Base-by-base conservation (phyloP, 2,888 invertebrate genomes). In the Drosophila melanosoma region DNA sequence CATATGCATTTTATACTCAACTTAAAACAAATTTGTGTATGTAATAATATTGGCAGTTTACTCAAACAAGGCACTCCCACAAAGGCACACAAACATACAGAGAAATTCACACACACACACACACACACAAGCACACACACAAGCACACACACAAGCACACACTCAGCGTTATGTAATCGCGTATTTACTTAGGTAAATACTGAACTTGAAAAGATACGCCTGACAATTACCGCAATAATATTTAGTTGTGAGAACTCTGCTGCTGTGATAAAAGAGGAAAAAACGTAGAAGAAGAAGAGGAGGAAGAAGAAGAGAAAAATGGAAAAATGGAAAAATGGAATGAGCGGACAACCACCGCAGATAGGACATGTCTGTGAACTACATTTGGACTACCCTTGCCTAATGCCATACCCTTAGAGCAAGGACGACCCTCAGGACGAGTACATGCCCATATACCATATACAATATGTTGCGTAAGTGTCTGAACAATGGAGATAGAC, bases 391-490 rank as follows among this genome's bases (percentile, higher is more conserved):
- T 60, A 79, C 74, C 74, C 76, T 69, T 77, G 51, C 56, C 62
- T 38, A 26, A 40, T 33, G 38, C 62, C 62, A 45, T 53, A 68
- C 69, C 74, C 75, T 74, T n/a, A 48, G 66, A 35, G 29, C 51
- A 23, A 56, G 54, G 36, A 36, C 51, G 56, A 81, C 60, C 66
- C 74, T 64, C 53, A 45, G 62, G 64, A 56, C 66, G 23, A 40
- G 52, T 48, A 58, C 65, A 73, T 73, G 76, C 63, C 81, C 74
- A 63, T 63, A 29, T 57, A 62, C 69, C 76, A 76, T 66, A 32
- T 70, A 71, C 75, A 80, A 76, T 82, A 82, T 79, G 88, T 88
- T 82, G 88, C 83, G 81, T 86, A 84, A 84, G 88, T 88, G 76
- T 82, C 81, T 78, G 74, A 76, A 84, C 89, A 84, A 88, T 83